phyloP scores from a whole-genome alignment of 2,113 vertebrate species.

The Plecturocebus donacophilus region DNA sequence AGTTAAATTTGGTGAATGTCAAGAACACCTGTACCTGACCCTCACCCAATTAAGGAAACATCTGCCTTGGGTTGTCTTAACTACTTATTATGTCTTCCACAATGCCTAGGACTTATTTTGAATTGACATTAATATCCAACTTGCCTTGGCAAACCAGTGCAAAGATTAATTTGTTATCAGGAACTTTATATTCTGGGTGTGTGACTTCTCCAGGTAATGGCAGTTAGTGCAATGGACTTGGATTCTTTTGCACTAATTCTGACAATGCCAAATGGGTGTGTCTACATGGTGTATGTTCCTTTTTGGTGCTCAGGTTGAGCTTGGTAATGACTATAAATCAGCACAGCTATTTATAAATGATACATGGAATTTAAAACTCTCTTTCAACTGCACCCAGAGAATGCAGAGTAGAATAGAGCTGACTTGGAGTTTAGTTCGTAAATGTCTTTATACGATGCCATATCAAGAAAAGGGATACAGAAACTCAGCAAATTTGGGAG shows the following conservation, averaged over 20 bases:
- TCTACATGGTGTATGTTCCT: neutral
- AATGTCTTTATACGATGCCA: neutral
- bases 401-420: neutral
- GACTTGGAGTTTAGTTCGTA: neutral
- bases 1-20: conserved; percentile 11
- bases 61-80: neutral
- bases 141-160: conserved; percentile 15
- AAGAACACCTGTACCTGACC: neutral
- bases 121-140: neutral
- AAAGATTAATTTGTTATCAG: conserved; percentile 43
- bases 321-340: conserved; percentile 1
- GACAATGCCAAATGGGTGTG: neutral
- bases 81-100: neutral
- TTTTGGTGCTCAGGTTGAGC: neutral
- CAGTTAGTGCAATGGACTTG: neutral
- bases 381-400: neutral
- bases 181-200: conserved; percentile 4
- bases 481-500: conserved; percentile 28
- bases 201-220: neutral
- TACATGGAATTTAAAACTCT: conserved; percentile 56
- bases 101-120: neutral
- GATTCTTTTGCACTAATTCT: conserved; percentile 28
- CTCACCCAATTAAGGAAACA: neutral
- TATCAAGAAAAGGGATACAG: neutral
- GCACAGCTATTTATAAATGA: conserved; percentile 54